Conservation (phyloP, 1,140 invertebrate genomes). For the Anastrepha ludens region DNA sequence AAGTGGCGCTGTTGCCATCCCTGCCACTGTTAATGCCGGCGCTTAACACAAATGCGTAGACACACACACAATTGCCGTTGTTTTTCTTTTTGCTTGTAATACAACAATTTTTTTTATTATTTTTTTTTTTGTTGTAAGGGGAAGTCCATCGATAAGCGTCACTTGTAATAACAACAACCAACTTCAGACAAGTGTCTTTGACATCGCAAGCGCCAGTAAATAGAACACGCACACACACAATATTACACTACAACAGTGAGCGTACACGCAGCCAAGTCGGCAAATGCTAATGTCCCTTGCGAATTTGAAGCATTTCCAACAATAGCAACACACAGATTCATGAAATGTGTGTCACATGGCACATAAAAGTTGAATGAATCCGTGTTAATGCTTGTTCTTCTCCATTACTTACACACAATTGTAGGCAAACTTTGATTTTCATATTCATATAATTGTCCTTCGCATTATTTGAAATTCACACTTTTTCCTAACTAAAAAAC, state of each 20-base stretch:
- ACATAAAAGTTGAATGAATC: neutral
- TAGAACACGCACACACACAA: neutral
- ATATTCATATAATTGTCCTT: neutral
- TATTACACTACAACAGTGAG: neutral
- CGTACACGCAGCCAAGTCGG: neutral
- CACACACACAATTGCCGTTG: neutral
- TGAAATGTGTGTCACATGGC: slow-evolving; percentile 4
- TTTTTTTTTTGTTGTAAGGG: neutral
- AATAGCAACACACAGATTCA: slow-evolving; percentile 26
- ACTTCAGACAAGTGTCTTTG: slow-evolving; percentile 9
- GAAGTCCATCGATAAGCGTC: neutral
- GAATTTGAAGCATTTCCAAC: neutral
- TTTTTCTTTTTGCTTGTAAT: neutral
- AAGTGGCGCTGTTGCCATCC: neutral
- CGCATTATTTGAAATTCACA: neutral
- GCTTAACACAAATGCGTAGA: neutral
- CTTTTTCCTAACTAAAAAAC: neutral
- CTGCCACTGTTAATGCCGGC: neutral
- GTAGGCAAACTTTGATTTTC: neutral
- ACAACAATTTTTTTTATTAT: too few relatives aligned
- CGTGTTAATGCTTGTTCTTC: neutral
- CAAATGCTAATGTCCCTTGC: slow-evolving; percentile 14
- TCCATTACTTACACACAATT: neutral
- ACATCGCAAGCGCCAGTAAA: neutral
- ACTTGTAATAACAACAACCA: neutral